Evolutionary conservation across 2,113 vertebrate genomes (phyloP), one percentile per base, ranked within the genome.

Genomic region (Conger conger): DNA sequence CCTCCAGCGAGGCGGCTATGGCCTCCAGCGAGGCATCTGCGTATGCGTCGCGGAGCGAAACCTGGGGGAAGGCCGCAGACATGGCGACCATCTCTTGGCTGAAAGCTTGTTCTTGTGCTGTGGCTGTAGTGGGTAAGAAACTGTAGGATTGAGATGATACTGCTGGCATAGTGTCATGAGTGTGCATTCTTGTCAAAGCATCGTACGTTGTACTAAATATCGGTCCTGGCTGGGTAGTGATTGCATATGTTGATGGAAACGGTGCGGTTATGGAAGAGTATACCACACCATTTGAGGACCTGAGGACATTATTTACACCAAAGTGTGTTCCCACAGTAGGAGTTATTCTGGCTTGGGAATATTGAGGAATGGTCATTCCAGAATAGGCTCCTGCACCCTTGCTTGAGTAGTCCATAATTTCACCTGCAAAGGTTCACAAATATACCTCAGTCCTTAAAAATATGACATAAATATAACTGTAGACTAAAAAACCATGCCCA

Each of bases 171-270:
- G 92, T 83, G 11, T 94, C 94, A 84, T 92, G 81, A 57, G 94
- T 91, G 35, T 94, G 94, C 53, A 95, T 85, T 77, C 91, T 88
- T 84, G 95, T 90, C 42, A 96, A 91, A 90, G 95, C 95, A 88
- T 96, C 94, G 87, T 94, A 91, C 73, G 94, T 91, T 90, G 96
- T 94, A 93, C 95, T 97, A 90, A 99, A 97, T 92, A 99, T 95
- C 77, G 98, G 99, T 87, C 97, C 97, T 0, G 98, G 98, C 63
- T 99, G 98, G 85, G 97, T 99, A 84, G 98, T 99, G 89, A 99
- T 97, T 84, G 97, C 96, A 96, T 97, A 97, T 0, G 96, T 97
- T 36, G 98, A 97, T 88, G 97, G 97, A 84, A 97, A 88, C 60
- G 97, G 97, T 91, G 96, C 96, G 9, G 96, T 93, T 89, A 99